Base-by-base conservation (phyloP, 2,113 vertebrate species). In the Prolemur simus region DNA sequence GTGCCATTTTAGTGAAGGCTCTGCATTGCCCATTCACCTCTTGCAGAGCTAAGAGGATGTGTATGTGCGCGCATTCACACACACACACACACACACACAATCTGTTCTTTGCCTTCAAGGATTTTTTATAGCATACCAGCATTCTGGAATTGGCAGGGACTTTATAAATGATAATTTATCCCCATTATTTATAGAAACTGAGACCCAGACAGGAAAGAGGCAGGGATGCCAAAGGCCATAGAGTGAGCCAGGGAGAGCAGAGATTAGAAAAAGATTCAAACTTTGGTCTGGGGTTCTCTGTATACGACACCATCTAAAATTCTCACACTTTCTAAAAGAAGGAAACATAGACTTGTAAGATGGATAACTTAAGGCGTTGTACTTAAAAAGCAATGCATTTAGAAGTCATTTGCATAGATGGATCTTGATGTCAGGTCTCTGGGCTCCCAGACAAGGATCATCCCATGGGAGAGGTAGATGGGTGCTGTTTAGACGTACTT, bases 151-250 rank as follows among this genome's bases (percentile, higher is more conserved):
- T 27, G 3, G 63, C 17, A 82, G 32, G n/a, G 37, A 64, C 45
- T 85, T 82, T 88, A 71, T 37, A 78, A 74, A 71, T 66, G n/a
- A 52, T 49, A 83, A 5, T 77, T 68, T 69, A 83, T 92, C 63
- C 9, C 32, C 2, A 34, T 81, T 68, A 81, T 73, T 83, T 91
- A 82, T 14, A 83, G 73, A 93, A 82, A 37, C 2, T 52, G 68
- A 94, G 56, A 45, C 27, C 25, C 32, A 66, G 29, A 84, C 12
- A 86, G 56, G 47, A 49, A 85, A 76, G 25, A 20, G 5, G 34
- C 10, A 20, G 21, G 37, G 4, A 11, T 60, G 45, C 60, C 86
- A 63, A 23, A 42, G 14, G 52, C 66, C 86, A 63, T 23, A 42
- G 14, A 25, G 69, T 29, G 89, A 74, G 71, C 23, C 37, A 85